Base-by-base conservation (phyloP, 2,113 vertebrate genomes). In the Gadus chalcogrammus region DNA sequence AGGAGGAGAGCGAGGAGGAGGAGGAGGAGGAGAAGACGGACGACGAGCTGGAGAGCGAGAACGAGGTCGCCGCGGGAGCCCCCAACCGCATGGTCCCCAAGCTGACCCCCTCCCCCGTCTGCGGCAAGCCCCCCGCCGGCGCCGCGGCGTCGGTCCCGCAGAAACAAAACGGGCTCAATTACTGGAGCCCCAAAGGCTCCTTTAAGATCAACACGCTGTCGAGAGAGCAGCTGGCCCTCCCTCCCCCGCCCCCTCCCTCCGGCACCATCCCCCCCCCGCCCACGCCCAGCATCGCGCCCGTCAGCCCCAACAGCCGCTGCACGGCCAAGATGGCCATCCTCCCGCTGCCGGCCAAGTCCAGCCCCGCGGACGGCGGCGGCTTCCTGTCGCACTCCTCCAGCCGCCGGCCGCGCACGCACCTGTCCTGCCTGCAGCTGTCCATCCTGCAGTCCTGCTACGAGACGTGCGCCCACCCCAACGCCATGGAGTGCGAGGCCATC, bases 381-480 rank as follows among this genome's bases (percentile, higher is more conserved):
- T 91, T 87, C 68, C 72, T 90, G 42, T 82, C 88, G 64, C 90
- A 92, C 77, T 91, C 90, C 11, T 88, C 91, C 63, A 92, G 89
- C 61, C 92, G 94, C 3, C 90, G 95, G 76, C 94, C 94, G 3
- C 90, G 95, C 72, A 97, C 95, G 17, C 95, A 96, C 81, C 88
- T 97, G 88, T 95, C 93, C 75, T 94, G 92, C 75, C 84, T 95
- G 38, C 95, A 97, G 79, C 83, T 97, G 72, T 93, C 93, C 75
- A 95, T 96, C 76, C 88, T 97, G 80, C 95, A 95, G 88, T 94
- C 94, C 3, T 97, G 95, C 73, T 97, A 95, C 0, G 94, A 94
- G 82, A 93, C 93, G 67, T 97, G 94, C 28, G 93, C 95, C 15
- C 95, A 95, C n/a, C 95, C 95, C 0, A 95, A 95, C 15, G 94